Percentiles rank a stretch among this genome's conserved stretches.
These are phyloP conservation scores for Tricholaema leucomelas DNA, from an alignment of 2,113 vertebrate genomes.

Conservation along the genomic window DNA sequence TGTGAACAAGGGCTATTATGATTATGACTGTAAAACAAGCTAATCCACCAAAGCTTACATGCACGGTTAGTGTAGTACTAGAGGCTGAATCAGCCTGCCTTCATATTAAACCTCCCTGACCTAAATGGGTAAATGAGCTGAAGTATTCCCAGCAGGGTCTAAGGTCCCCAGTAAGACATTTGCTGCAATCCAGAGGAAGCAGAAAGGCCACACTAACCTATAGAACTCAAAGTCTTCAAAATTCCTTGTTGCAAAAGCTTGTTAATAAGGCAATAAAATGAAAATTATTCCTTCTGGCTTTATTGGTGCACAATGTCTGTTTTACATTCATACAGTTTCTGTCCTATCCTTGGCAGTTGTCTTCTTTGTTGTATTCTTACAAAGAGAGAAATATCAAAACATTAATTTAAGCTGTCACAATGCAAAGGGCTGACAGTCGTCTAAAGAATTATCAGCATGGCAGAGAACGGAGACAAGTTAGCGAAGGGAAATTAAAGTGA, in stretches of 20 bases:
- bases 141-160: neutral
- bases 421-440: conserved; percentile 74
- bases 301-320: conserved; percentile 47
- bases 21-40: neutral
- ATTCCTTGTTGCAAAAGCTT: conserved; percentile 42
- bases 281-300: conserved; percentile 56
- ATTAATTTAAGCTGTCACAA: conserved; percentile 78
- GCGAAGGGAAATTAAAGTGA: conserved; percentile 72
- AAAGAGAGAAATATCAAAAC: conserved; percentile 75
- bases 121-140: neutral
- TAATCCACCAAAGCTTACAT: neutral
- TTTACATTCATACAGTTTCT: conserved; percentile 66
- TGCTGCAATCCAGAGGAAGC: neutral
- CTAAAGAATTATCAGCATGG: conserved; percentile 71
- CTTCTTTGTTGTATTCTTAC: conserved; percentile 75
- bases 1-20: neutral
- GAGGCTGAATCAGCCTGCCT: conserved; percentile 9
- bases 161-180: neutral
- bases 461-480: conserved; percentile 71
- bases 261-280: conserved; percentile 48
- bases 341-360: conserved; percentile 71
- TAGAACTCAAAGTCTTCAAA: neutral
- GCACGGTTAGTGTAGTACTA: neutral
- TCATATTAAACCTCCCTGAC: neutral
- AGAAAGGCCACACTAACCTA: neutral